Base-by-base conservation (phyloP, 2,797 vertebrate species). In the Buceros bicornis region DNA sequence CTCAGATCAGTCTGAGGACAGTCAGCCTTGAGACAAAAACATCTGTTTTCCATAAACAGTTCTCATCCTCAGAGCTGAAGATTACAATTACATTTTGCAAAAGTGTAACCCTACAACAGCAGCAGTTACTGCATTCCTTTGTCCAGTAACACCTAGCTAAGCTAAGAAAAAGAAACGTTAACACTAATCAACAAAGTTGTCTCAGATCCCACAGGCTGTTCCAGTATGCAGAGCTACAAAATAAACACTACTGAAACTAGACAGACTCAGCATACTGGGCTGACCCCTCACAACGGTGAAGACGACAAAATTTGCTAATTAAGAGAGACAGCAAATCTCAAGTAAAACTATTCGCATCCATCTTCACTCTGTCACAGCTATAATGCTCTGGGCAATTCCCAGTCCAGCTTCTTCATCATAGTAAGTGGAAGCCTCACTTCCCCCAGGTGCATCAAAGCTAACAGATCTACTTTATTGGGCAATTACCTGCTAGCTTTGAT, bases 401-500 rank as follows among this genome's bases (percentile, higher is more conserved):
- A 65, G 29, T 62, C 51, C 10, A 0, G 57, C 37, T 91, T 72
- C 54, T 62, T 47, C 56, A 77, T 28, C 13, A 42, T 2, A 11
- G 9, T 50, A 95, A 78, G 56, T 62, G 56, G 80, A 94, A 87
- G 43, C 35, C 42, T 72, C 61, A 25, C 69, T 81, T 91, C 47
- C 54, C 26, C 8, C 48, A 51, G 35, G 42, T 10, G 37, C 82
- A 86, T 72, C 82, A 90, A 85, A 95, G 56, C 64, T 53, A 92
- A 79, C 26, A 94, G 91, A 93, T 53, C 40, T 84, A 72, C 73
- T 86, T 88, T 69, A 84, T 26, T 79, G 24, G 40, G 79, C 54
- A 91, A 86, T 82, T 88, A 81, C 48, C 51, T 72, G 70, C 35
- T 62, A 86, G 61, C 62, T 95, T 89, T 95, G 84, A 90, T 95